Evolutionary conservation across 1,140 invertebrate species (phyloP).

Genomic region (Drosophila oshimai): DNA sequence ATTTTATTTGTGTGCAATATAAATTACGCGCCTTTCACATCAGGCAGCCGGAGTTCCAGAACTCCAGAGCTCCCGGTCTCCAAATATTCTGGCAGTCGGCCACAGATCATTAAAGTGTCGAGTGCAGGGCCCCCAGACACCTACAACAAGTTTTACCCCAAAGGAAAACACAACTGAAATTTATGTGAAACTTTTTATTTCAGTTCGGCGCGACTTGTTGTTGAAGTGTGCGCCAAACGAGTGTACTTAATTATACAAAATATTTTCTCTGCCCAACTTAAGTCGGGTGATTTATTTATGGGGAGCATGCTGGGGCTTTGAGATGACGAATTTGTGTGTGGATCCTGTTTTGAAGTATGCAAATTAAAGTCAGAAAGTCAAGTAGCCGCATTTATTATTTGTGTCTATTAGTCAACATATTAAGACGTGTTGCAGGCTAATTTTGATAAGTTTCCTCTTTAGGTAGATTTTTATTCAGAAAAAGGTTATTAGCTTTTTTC

Average conservation of each 20-base stretch:
- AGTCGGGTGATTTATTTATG: conserved; percentile 62
- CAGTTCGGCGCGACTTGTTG: conserved; percentile 12
- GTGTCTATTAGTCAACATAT: neutral
- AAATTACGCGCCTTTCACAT: conserved; percentile 59
- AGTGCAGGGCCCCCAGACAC: conserved; percentile 51
- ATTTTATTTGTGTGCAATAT: conserved; percentile 72
- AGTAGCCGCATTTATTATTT: neutral
- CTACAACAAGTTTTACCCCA: conserved; percentile 1
- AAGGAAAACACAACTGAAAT: conserved; percentile 6
- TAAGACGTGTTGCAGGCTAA: neutral
- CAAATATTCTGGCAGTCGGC: conserved; percentile 17
- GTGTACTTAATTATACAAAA: conserved; percentile 71
- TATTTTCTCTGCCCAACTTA: conserved; percentile 58
- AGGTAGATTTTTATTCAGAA: too few relatives aligned
- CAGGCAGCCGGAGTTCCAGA: conserved; percentile 10
- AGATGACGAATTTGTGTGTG: conserved; percentile 55
- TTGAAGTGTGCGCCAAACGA: conserved; percentile 53
- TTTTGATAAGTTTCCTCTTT: neutral
- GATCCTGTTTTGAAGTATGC: conserved; percentile 9
- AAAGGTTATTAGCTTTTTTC: too few relatives aligned
- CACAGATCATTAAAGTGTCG: conserved; percentile 60
- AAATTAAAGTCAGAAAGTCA: conserved; percentile 7
- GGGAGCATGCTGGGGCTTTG: neutral
- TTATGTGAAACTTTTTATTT: conserved; percentile 47
- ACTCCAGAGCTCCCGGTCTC: conserved; percentile 1